Base-by-base conservation (phyloP, 2,113 vertebrate genomes). In the Gulo gulo region DNA sequence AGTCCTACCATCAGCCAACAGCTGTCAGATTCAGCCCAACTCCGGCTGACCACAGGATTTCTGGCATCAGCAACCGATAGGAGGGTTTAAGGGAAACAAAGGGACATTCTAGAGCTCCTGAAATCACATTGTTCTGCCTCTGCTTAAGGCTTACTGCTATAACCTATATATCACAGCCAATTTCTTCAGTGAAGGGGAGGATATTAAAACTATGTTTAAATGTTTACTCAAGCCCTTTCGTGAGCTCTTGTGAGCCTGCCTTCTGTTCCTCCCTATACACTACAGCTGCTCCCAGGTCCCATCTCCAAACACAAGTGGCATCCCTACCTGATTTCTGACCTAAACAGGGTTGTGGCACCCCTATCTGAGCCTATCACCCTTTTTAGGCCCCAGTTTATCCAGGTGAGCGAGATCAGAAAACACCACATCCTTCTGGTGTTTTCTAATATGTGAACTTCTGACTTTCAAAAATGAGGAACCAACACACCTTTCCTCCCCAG, bases 331-430 rank as follows among this genome's bases (percentile, higher is more conserved):
- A 13, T 45, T 59, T 16, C 29, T 39, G 26, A 39, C 7, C 55
- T 90, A 81, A 95, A 61, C 16, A 26, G 42, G 4, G 6, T 83
- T 69, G 82, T n/a, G 11, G 18, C 14, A 80, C 20, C 18, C 16
- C n/a, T 59, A 7, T 31, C 20, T 29, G 55, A 71, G 55, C 7
- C 39, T 55, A 3, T 42, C 21, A 39, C 31, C 24, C 6, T 47
- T 47, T 29, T 47, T 29, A 20, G 29, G 13, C 14, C 8, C 55
- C 34, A 52, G 57, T 80, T 91, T 79, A 95, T 86, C 10, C 42
- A 61, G 3, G n/a, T 90, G 88, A 91, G 6, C 14, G 31, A 93
- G 34, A 86, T 71, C 0, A 57, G 87, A 61, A 96, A 65, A 83
- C 2, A 80, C 6, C 12, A 47, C 6, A 52, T 16, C 39, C 3